These are phyloP conservation scores for Philereme transversata DNA, from an alignment of 2,888 invertebrate genomes.

Conservation along the genomic window DNA sequence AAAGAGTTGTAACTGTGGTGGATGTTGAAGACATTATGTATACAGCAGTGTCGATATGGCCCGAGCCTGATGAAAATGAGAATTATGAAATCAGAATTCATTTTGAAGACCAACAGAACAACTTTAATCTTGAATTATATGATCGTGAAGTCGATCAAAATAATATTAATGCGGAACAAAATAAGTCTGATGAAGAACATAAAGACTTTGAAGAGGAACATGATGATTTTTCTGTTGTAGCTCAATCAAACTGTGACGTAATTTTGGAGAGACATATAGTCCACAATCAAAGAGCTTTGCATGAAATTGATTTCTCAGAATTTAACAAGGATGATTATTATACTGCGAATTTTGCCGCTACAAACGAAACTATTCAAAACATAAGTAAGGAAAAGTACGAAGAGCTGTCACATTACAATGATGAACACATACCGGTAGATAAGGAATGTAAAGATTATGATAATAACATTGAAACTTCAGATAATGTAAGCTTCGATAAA, in stretches of 20 bases:
- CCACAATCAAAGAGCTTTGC: not conserved
- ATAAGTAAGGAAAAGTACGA: constrained; percentile 4
- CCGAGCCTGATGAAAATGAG: constrained; percentile 22
- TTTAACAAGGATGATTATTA: not conserved
- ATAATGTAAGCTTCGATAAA: not conserved
- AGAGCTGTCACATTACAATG: not conserved
- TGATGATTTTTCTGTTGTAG: not conserved
- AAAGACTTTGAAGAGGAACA: constrained; percentile 5
- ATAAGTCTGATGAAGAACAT: constrained; percentile 7
- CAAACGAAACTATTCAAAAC: not conserved
- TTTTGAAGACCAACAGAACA: constrained; percentile 1
- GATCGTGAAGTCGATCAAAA: constrained; percentile 16
- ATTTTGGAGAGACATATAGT: not conserved
- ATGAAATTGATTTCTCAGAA: not conserved
- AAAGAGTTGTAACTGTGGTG: constrained; percentile 67
- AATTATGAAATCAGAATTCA: constrained; percentile 3
- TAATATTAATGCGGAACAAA: not conserved
- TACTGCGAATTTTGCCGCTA: not conserved
- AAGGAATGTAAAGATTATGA: constrained; percentile 1
- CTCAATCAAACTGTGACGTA: not conserved
- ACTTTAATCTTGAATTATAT: constrained; percentile 1
- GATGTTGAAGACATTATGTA: constrained; percentile 71
- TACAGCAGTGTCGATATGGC: constrained; percentile 59
- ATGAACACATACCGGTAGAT: not conserved
- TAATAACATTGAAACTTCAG: not conserved